Evolutionary conservation across 2,797 vertebrate genomes (phyloP).

Genomic region (Cottoperca gobio): DNA sequence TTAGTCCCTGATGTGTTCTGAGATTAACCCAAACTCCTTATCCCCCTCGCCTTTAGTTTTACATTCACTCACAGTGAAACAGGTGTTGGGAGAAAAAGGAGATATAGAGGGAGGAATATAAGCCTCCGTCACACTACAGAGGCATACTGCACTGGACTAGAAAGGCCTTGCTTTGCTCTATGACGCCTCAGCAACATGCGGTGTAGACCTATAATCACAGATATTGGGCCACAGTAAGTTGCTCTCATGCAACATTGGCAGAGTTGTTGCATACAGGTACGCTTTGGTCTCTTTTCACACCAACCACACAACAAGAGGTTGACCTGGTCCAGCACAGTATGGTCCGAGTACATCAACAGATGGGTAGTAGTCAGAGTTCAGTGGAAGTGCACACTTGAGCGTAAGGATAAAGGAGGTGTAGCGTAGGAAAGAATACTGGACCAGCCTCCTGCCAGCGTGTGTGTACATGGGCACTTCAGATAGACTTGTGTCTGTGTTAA

Average conservation of each 20-base stretch:
- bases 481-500: slow-evolving; percentile 69
- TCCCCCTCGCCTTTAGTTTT: slow-evolving; percentile 84
- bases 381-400: slow-evolving; percentile 21
- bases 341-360: slow-evolving; percentile 22
- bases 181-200: slow-evolving; percentile 17
- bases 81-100: slow-evolving; percentile 85
- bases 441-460: slow-evolving; percentile 66
- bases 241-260: slow-evolving; percentile 4
- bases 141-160: slow-evolving; percentile 28
- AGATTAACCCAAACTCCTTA: slow-evolving; percentile 87
- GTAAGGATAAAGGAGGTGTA: slow-evolving; percentile 6
- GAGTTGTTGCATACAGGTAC: slow-evolving; percentile 3
- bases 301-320: not conserved
- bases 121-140: slow-evolving; percentile 10
- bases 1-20: slow-evolving; percentile 54
- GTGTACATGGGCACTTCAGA: slow-evolving; percentile 94
- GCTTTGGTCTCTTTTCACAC: slow-evolving; percentile 49
- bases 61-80: slow-evolving; percentile 98
- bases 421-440: slow-evolving; percentile 71
- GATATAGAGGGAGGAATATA: slow-evolving; percentile 72
- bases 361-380: not conserved
- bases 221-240: slow-evolving; percentile 17
- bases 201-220: slow-evolving; percentile 48
- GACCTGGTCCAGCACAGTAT: slow-evolving; percentile 40
- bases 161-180: slow-evolving; percentile 18